phyloP scores from a whole-genome alignment of 2,888 invertebrate genomes.

The Chaetogeoica ovagalla region DNA sequence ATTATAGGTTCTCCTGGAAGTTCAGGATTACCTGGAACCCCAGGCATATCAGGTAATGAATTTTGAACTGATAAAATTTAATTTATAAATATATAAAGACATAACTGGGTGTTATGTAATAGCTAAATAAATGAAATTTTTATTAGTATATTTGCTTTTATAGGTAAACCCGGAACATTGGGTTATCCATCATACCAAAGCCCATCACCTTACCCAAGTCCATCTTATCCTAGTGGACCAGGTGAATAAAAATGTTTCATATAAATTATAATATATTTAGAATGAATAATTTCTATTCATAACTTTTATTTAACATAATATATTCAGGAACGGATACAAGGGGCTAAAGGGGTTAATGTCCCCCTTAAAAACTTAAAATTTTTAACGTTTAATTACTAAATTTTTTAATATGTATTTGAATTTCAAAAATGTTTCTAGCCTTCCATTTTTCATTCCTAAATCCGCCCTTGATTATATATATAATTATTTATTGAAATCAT shows the following conservation, averaged over 20 bases:
- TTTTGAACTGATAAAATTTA: neutral
- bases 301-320: neutral
- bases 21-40: slow-evolving; percentile 55
- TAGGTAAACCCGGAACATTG: slow-evolving; percentile 56
- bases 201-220: slow-evolving; percentile 26
- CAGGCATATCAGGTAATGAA: slow-evolving; percentile 53
- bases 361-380: no score
- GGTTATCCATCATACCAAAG: slow-evolving; percentile 58
- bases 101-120: neutral
- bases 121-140: neutral
- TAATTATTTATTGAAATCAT: neutral
- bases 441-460: no score
- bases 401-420: no score
- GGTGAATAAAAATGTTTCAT: slow-evolving; percentile 15
- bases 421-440: no score
- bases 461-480: no score
- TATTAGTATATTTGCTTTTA: neutral
- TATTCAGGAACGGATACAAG: no score
- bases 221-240: slow-evolving; percentile 28
- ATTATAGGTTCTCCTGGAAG: slow-evolving; percentile 52
- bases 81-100: neutral
- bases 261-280: neutral
- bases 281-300: neutral
- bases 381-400: no score
- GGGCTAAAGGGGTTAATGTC: no score